phyloP scores from a whole-genome alignment of 2,888 invertebrate genomes.

The Xestoiulus laeticollis region DNA sequence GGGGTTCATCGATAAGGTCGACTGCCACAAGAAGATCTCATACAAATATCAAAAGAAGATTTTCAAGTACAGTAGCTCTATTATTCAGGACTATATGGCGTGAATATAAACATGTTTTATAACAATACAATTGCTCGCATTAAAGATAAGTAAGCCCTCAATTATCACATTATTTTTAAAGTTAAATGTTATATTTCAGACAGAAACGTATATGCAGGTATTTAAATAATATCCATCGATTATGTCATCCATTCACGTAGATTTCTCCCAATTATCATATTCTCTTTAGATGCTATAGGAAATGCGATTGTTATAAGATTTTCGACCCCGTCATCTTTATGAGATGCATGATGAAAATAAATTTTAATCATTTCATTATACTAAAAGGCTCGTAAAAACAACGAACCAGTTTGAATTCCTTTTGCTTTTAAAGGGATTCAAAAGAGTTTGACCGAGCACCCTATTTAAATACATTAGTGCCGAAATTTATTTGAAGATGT shows the following conservation, averaged over 20 bases:
- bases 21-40: background rate
- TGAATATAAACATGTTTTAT: background rate
- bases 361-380: background rate
- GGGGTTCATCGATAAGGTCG: constrained; percentile 24
- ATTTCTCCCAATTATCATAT: too few relatives aligned
- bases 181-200: background rate
- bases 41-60: background rate
- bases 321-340: background rate
- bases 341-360: constrained; percentile 15
- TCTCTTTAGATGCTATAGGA: background rate
- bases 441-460: background rate
- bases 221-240: background rate
- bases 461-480: constrained; percentile 11
- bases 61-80: constrained; percentile 31
- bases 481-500: background rate
- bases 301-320: background rate
- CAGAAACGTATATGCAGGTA: background rate
- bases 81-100: background rate
- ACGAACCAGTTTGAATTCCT: background rate
- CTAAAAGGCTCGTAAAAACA: background rate
- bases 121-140: background rate
- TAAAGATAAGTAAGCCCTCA: background rate
- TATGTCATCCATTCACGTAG: background rate
- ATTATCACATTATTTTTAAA: background rate
- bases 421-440: background rate